These are phyloP conservation scores for Tautogolabrus adspersus DNA, from an alignment of 2,113 vertebrate genomes.

Conservation along the genomic window DNA sequence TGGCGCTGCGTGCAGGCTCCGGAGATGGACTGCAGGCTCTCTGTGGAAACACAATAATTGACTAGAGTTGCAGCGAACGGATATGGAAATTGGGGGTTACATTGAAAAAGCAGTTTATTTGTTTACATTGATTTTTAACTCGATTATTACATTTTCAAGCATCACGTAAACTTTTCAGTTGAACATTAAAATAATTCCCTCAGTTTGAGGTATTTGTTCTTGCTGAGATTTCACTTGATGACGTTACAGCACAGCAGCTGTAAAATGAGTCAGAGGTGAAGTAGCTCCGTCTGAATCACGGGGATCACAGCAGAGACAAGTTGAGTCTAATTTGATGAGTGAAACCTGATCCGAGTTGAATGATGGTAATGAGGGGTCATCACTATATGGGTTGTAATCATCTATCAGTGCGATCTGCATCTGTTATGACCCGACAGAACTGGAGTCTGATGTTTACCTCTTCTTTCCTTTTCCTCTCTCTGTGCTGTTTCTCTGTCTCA, in stretches of 20 bases:
- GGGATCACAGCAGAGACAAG: constrained; percentile 19
- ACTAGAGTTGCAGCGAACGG: too few relatives aligned
- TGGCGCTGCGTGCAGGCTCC: too few relatives aligned
- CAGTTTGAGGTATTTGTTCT: too few relatives aligned
- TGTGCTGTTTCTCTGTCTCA: neutral
- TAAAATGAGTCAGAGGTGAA: neutral
- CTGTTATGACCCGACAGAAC: neutral
- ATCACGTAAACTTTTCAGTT: too few relatives aligned
- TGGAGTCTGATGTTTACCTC: neutral
- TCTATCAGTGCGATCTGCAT: constrained; percentile 25
- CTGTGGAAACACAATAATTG: too few relatives aligned
- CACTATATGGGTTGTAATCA: constrained; percentile 20
- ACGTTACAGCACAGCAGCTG: neutral
- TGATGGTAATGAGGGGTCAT: constrained; percentile 33
- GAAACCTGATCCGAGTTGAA: constrained; percentile 9
- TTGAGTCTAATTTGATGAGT: constrained; percentile 26
- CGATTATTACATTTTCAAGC: too few relatives aligned
- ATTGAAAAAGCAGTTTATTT: too few relatives aligned
- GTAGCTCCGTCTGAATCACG: constrained; percentile 14
- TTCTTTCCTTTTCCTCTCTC: neutral
- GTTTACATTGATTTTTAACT: too few relatives aligned
- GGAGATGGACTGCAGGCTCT: too few relatives aligned
- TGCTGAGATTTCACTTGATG: neutral
- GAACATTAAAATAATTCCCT: too few relatives aligned
- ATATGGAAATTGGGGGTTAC: too few relatives aligned